Base-by-base conservation (phyloP, 2,888 invertebrate genomes). In the Latrodectus elegans region DNA sequence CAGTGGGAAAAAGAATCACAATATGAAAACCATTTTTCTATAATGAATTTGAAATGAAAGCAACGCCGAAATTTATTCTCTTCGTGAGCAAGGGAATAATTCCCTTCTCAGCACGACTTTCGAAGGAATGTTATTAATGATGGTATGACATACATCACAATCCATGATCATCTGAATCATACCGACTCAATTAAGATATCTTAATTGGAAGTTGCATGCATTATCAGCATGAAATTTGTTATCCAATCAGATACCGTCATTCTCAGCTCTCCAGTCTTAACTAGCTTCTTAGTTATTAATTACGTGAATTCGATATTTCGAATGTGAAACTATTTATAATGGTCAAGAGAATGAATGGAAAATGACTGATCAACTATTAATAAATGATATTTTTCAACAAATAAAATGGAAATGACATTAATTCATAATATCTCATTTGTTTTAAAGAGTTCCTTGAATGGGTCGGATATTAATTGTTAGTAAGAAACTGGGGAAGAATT, bases 161-260 rank as follows among this genome's bases (percentile, higher is more conserved):
- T 14, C 2, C 65, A 67, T 76, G 76, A 14, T 15, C 11, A 12
- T 17, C 51, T 9, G 64, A 4, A 67, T 52, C 52, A 8, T n/a
- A 53, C 12, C 60, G 70, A n/a, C 15, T 38, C 64, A 78, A 78
- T 78, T 78, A 78, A 68, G 78, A 68, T 68, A 55, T 11, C 53
- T 26, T 68, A 78, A 78, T 78, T 78, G 78, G 68, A 75, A 75
- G 17, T 38, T 49, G 64, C 22, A 8, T 22, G 17, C 26, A 26
- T 17, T 17, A 67, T n/a, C 67, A 67, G 22, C 4, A 1, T 60
- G 60, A 10, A 60, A 12, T 60, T 60, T 10, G 60, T 60, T 11
- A 60, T 10, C 60, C 14, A 60, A 60, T 60, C 0, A 55, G n/a
- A n/a, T 60, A 60, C 14, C 60, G n/a, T n/a, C n/a, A 15, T n/a